phyloP scores from a whole-genome alignment of 1,140 invertebrate species.

The Drosophila ogumai region DNA sequence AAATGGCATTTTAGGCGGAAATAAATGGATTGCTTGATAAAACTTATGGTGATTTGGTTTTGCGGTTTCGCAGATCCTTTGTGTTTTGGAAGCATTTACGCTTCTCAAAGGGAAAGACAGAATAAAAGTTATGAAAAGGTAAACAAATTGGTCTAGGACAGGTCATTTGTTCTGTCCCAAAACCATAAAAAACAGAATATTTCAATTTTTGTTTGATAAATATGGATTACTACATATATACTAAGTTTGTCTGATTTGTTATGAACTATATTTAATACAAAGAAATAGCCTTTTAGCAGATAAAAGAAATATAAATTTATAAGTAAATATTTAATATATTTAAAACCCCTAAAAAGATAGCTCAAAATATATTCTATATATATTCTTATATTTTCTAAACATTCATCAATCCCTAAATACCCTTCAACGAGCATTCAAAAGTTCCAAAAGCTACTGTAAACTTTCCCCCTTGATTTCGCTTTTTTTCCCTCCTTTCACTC shows the following conservation, averaged over 20 bases:
- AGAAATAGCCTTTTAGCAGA: background rate
- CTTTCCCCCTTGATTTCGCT: slow-evolving; percentile 3
- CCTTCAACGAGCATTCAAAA: slow-evolving; percentile 16
- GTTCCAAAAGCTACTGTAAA: slow-evolving; percentile 1
- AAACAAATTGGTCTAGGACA: slow-evolving; percentile 5
- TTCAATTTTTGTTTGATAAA: slow-evolving; percentile 29
- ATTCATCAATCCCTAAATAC: background rate
- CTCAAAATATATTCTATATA: no score
- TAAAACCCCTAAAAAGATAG: no score
- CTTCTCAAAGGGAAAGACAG: background rate
- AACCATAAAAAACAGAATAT: slow-evolving; percentile 24
- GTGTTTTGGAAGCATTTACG: slow-evolving; percentile 2
- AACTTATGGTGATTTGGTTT: slow-evolving; percentile 53
- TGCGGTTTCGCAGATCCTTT: slow-evolving; percentile 18
- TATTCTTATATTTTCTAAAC: background rate
- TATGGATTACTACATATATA: background rate
- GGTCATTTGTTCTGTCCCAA: slow-evolving; percentile 3
- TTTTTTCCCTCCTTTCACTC: slow-evolving; percentile 35
- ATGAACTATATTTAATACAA: background rate
- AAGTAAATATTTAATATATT: no score
- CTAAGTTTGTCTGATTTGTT: no score
- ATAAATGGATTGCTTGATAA: slow-evolving; percentile 48
- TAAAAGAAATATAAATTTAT: background rate
- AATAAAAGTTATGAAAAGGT: slow-evolving; percentile 2
- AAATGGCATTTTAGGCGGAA: slow-evolving; percentile 40